Percentiles rank a stretch among this genome's conserved stretches.
These are phyloP conservation scores for Cheilosia pagana DNA, from an alignment of 2,888 invertebrate species.

Conservation along the genomic window DNA sequence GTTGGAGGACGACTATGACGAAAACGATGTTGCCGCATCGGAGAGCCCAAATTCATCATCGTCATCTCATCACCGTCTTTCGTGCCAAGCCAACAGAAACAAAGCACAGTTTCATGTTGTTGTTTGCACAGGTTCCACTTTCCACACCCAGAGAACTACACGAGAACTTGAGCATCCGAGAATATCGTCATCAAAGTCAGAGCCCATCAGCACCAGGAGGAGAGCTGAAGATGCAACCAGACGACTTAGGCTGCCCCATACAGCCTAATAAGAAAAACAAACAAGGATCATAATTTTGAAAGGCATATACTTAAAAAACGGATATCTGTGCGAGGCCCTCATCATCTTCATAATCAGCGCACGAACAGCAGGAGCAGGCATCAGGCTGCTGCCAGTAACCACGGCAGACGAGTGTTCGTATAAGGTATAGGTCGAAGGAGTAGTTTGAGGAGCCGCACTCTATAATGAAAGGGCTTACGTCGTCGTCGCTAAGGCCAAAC, in stretches of 20 bases:
- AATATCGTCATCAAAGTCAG: slow-evolving; percentile 64
- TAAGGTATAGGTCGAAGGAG: slow-evolving; percentile 15
- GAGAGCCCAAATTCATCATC: slow-evolving; percentile 59
- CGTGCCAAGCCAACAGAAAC: slow-evolving; percentile 31
- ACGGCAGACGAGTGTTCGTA: slow-evolving; percentile 58
- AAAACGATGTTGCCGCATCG: background rate
- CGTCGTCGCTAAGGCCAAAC: slow-evolving; percentile 18
- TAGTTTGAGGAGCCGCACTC: slow-evolving; percentile 31
- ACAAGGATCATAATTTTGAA: slow-evolving; percentile 71
- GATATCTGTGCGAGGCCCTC: slow-evolving; percentile 25
- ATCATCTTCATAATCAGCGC: slow-evolving; percentile 58
- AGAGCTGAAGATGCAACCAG: background rate
- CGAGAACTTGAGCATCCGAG: slow-evolving; percentile 53
- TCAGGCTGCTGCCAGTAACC: slow-evolving; percentile 39
- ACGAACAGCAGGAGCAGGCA: slow-evolving; percentile 58
- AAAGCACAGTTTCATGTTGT: slow-evolving; percentile 32
- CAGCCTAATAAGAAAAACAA: slow-evolving; percentile 74
- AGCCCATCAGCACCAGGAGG: slow-evolving; percentile 51
- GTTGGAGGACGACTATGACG: slow-evolving; percentile 15
- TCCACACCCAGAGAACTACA: slow-evolving; percentile 23
- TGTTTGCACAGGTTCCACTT: slow-evolving; percentile 62
- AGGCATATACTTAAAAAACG: slow-evolving; percentile 55
- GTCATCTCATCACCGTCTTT: slow-evolving; percentile 22
- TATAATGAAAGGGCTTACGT: slow-evolving; percentile 46
- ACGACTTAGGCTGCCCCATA: slow-evolving; percentile 9